Evolutionary conservation across 1,140 invertebrate genomes (phyloP), one percentile per base, ranked within the genome.

Genomic region (Coboldia fuscipes): DNA sequence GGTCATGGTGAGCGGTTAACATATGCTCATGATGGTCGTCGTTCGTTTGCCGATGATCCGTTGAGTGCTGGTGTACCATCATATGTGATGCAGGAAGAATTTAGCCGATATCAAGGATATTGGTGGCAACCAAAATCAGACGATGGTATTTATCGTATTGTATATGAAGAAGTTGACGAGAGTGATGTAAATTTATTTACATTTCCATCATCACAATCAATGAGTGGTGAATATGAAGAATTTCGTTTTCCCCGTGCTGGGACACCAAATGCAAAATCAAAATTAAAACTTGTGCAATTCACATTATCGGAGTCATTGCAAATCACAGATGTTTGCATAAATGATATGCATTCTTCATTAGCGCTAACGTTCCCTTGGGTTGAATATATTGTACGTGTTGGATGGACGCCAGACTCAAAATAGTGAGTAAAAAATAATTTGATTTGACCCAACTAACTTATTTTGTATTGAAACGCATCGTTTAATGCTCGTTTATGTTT

Each of bases 61-160:
- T 49, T 82, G 0, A 84, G 77, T 47, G 83, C 88, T 3, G 93
- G 92, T 2, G 75, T 88, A 19, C 89, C 93, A 1, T 92, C 86
- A 7, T 97, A 96, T 59, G 86, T 97, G 0, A 92, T 93, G 56
- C 92, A 97, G 61, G 93, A 98, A 62, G 93, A 97, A 61, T 97
- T 97, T 61, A 83, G 77, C 37, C 68, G 93, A 20, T 97, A 89
- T 54, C 81, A 79, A 40, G 92, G 92, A 1, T 94, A 86, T 53
- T 98, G 92, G 92, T 98, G 92, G 93, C 81, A 90, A 48, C 89
- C 89, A 4, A 65, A 66, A 39, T 67, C 58, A 31, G 57, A 64
- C 42, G 72, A 70, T 72, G 68, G 70, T 37, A 57, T 74, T 18
- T 93, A 85, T 61, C 68, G 82, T 45, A 84, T 97, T 57, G 66